Conservation (phyloP, 2,113 vertebrate species). For the Empidonax traillii region DNA sequence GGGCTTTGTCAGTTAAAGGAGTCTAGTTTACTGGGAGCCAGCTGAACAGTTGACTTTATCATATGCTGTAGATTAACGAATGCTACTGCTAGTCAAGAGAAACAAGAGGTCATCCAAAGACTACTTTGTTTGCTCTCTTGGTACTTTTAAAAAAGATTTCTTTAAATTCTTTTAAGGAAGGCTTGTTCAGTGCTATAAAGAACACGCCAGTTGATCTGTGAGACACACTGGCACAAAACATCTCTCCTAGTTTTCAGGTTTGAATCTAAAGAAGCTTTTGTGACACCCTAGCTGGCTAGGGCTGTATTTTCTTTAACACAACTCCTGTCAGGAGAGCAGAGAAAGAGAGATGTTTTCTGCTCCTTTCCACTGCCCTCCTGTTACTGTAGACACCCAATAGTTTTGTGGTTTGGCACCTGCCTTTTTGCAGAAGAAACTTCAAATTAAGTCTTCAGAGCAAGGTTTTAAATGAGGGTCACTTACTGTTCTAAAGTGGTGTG, state of each 20-base stretch:
- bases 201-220: not conserved
- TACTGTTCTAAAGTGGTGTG: not conserved
- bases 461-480: not conserved
- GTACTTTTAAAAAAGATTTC: slow-evolving; percentile 10
- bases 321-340: not conserved
- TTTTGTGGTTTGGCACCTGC: slow-evolving; percentile 1
- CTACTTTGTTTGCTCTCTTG: slow-evolving; percentile 49
- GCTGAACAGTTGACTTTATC: slow-evolving; percentile 55
- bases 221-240: not conserved
- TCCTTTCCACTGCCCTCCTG: not conserved
- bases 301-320: not conserved
- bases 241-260: not conserved
- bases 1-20: slow-evolving; percentile 56
- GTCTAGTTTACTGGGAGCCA: slow-evolving; percentile 34
- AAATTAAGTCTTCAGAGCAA: not conserved
- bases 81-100: slow-evolving; percentile 63
- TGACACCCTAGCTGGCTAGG: not conserved
- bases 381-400: not conserved
- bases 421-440: not conserved
- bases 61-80: slow-evolving; percentile 58
- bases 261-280: not conserved
- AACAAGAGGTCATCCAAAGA: slow-evolving; percentile 60
- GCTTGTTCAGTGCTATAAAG: not conserved
- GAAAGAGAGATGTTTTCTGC: not conserved
- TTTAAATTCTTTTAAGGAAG: not conserved